phyloP scores from a whole-genome alignment of 2,888 invertebrate species.

The Pemphredon lugubris region DNA sequence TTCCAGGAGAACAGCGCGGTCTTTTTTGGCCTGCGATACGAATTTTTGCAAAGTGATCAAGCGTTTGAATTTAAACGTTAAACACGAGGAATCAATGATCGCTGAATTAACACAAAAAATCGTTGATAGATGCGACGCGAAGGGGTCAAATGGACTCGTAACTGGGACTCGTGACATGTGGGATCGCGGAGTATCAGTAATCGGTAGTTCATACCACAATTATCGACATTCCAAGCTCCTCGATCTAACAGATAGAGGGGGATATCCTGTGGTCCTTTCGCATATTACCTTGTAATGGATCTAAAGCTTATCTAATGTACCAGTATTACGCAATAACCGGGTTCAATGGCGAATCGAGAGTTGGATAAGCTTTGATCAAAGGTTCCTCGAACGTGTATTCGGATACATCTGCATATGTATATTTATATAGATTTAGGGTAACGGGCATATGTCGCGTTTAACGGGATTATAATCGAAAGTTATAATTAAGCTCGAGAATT shows the following conservation, averaged over 20 bases:
- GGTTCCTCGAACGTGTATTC: conserved; percentile 30
- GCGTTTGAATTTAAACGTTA: conserved; percentile 36
- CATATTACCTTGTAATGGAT: conserved; percentile 55
- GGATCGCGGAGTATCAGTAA: conserved; percentile 42
- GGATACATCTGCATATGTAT: not conserved
- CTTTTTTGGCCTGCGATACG: conserved; percentile 29
- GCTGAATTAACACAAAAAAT: conserved; percentile 18
- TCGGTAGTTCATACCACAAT: conserved; percentile 55
- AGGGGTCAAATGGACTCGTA: conserved; percentile 49
- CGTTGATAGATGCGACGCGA: conserved; percentile 32
- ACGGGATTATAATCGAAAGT: not conserved
- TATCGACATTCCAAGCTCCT: conserved; percentile 55
- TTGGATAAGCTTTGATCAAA: conserved; percentile 51
- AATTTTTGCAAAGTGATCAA: conserved; percentile 43
- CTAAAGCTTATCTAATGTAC: conserved; percentile 50
- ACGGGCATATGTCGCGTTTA: too few species aligned
- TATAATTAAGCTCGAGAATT: not conserved
- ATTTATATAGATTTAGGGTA: not conserved
- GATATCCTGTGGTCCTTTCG: conserved; percentile 41
- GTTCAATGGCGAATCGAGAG: conserved; percentile 40
- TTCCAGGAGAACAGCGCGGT: conserved; percentile 40
- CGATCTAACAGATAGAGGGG: conserved; percentile 43
- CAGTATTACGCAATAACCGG: conserved; percentile 54
- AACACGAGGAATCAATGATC: conserved; percentile 27
- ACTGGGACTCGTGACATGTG: conserved; percentile 43